Conservation (phyloP, 2,888 invertebrate species). For the Halictus ligatus region DNA sequence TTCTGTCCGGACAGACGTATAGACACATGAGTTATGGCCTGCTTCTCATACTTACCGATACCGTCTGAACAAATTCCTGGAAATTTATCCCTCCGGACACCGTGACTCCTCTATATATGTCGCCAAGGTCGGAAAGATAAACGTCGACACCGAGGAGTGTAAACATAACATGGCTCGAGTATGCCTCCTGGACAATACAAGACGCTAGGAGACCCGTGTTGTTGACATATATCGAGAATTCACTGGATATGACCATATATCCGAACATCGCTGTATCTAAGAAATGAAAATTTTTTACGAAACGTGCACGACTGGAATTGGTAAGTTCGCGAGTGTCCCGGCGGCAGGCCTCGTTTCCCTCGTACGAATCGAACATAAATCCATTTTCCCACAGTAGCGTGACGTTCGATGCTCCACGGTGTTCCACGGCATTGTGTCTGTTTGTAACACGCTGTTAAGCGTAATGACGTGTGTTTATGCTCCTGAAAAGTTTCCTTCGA, state of each 20-base stretch:
- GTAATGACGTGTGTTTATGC: slow-evolving; percentile 54
- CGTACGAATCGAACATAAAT: slow-evolving; percentile 4
- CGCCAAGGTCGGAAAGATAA: too few relatives aligned
- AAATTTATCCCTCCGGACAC: neutral
- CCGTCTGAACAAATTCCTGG: neutral
- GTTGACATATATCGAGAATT: too few relatives aligned
- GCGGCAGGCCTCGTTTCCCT: neutral
- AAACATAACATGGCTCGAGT: too few relatives aligned
- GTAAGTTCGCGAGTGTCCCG: neutral
- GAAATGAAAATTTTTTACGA: neutral
- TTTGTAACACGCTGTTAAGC: slow-evolving; percentile 34
- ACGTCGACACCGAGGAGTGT: too few relatives aligned
- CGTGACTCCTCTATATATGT: too few relatives aligned
- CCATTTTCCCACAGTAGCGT: slow-evolving; percentile 20
- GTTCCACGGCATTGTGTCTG: slow-evolving; percentile 20
- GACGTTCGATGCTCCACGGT: slow-evolving; percentile 10
- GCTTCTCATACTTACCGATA: neutral
- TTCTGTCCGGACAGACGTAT: neutral
- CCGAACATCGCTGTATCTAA: neutral
- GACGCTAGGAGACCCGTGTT: too few relatives aligned
- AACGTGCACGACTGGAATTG: neutral
- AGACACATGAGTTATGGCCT: neutral
- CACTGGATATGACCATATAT: neutral
- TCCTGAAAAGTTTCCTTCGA: slow-evolving; percentile 39
- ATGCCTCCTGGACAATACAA: too few relatives aligned